Evolutionary conservation across 2,888 invertebrate species (phyloP).

Genomic region (Orchesellides sinensis): DNA sequence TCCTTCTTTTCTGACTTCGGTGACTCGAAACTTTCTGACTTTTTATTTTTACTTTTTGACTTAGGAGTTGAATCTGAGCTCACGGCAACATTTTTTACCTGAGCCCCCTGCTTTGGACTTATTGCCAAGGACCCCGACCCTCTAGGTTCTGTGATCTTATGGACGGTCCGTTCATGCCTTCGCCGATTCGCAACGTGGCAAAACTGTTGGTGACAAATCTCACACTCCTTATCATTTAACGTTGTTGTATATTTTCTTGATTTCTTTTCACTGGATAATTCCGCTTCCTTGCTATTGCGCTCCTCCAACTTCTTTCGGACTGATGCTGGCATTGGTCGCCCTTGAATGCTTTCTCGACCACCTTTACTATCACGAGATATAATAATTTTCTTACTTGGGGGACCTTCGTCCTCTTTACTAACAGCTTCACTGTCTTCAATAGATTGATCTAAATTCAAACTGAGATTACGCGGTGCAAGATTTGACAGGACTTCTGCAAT

Average conservation of each 20-base stretch:
- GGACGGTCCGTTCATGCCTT: slow-evolving; percentile 28
- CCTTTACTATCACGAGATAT: not conserved
- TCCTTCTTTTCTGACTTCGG: not conserved
- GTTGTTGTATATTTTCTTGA: not conserved
- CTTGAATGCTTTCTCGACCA: slow-evolving; percentile 18
- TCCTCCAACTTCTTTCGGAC: slow-evolving; percentile 38
- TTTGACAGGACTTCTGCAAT: slow-evolving; percentile 46
- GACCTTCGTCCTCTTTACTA: slow-evolving; percentile 1
- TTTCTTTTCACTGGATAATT: not conserved
- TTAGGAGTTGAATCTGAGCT: no score
- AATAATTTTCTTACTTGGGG: slow-evolving; percentile 14
- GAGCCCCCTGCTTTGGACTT: no score
- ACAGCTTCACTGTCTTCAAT: not conserved
- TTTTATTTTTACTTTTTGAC: no score
- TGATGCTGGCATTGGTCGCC: slow-evolving; percentile 39
- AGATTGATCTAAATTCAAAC: not conserved
- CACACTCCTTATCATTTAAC: slow-evolving; percentile 29
- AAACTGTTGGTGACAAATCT: slow-evolving; percentile 41
- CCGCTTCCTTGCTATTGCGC: not conserved
- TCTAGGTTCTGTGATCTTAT: slow-evolving; percentile 25
- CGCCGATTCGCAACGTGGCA: not conserved
- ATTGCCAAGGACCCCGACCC: no score
- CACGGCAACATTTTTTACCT: no score
- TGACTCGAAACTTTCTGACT: not conserved
- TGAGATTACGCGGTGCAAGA: not conserved